Evolutionary conservation across 2,113 vertebrate genomes (phyloP).

Genomic region (Nipponia nippon): DNA sequence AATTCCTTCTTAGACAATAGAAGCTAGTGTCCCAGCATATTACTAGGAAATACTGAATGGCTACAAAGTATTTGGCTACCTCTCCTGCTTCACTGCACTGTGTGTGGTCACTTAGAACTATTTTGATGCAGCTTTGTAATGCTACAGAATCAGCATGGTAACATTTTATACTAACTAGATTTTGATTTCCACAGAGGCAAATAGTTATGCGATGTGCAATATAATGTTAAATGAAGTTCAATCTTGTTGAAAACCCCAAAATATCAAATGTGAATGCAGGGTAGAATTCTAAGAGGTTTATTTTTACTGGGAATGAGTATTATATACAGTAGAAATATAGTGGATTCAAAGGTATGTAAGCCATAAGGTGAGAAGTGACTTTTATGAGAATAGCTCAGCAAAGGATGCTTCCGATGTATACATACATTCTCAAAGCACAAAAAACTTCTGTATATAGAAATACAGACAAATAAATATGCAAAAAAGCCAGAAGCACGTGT

Average conservation of each 20-base stretch:
- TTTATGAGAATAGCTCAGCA: not conserved
- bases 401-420: not conserved
- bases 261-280: not conserved
- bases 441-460: not conserved
- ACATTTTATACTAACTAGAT: not conserved
- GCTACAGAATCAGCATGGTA: not conserved
- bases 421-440: accelerated
- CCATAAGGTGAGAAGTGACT: not conserved
- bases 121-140: not conserved
- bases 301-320: not conserved
- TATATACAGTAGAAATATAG: not conserved
- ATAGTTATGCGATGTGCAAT: not conserved
- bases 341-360: not conserved
- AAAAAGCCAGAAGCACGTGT: not conserved
- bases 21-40: not conserved
- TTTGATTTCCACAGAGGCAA: not conserved
- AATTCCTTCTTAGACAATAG: constrained; percentile 1
- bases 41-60: not conserved
- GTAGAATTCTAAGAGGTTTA: not conserved
- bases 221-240: not conserved
- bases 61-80: not conserved
- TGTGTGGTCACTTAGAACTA: constrained; percentile 18
- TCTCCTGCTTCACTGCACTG: not conserved
- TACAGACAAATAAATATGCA: not conserved
- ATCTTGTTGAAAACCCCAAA: not conserved